Base-by-base conservation (phyloP, 2,888 invertebrate genomes). In the Chydorus sphaericus region DNA sequence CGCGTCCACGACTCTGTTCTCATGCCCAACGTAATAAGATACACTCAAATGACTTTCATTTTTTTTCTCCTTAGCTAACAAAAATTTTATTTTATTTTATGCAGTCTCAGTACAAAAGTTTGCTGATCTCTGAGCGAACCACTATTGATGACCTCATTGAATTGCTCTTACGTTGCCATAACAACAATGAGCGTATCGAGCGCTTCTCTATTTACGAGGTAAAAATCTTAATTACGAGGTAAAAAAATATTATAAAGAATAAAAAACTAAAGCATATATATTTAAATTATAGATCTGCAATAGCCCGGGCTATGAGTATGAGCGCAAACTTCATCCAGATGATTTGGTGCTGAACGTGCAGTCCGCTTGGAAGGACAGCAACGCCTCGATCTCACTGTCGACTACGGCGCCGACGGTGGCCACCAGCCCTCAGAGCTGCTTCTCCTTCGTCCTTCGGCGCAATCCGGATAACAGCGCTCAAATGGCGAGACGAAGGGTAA, bases 1-100 rank as follows among this genome's bases (percentile, higher is more conserved):
- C 85, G 90, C 71, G 84, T 94, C 57, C 86, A 90, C 75, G 93
- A 93, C 70, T 85, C 87, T 18, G 88, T 87, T 33, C 75, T 93
- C 61, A 89, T 89, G 79, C 83, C 86, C 55, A 87, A 75, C 66
- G 78, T 78, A 65, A 72, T 75, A 69, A 52, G 18, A 14, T 4
- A 16, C n/a, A 20, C n/a, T 28, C 28, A 33, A 33, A 33, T 33
- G 14, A 8, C 18, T 49, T 49, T 49, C 14, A 20, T 6, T 18
- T 48, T 23, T 30, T 37, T 16, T 33, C 39, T 4, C 16, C 1
- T 51, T 52, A n/a, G 7, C 38, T 36, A 29, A 38, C n/a, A 31
- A 16, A 31, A 3, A 10, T 30, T 56, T 55, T 31, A 20, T 56
- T 55, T 33, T 48, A 29, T 60, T 37, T 53, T 60, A 67, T 67